Base-by-base conservation (phyloP, 2,888 invertebrate species). In the Caenorhabditis sp. region DNA sequence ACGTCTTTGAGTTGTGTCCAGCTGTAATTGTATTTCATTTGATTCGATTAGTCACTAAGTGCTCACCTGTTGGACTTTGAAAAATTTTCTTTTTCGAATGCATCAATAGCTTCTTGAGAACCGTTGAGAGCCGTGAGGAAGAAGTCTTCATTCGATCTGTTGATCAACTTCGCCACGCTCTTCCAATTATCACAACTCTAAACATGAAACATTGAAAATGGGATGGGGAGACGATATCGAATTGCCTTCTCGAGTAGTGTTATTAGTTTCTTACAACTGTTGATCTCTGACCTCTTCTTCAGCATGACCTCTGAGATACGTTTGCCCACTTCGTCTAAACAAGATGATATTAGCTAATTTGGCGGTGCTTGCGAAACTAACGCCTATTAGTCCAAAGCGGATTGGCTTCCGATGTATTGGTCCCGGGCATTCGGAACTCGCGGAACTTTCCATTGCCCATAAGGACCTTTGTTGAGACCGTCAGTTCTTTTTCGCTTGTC, bases 1-100 rank as follows among this genome's bases (percentile, higher is more conserved):
- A 70, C 26, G 4, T 61, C 27, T 37, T 32, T 24, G 15, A 22
- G 15, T 35, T 61, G 52, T 4, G 70, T 1, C 70, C 70, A 70
- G 9, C 70, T 70, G 24, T 22, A 70, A 70, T 13, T 24, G 3
- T 6, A 20, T 15, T 22, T 4, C 1, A 13, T 35, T n/a, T 17
- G 9, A 1, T 50, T 2, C n/a, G 7, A 26, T n/a, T 8, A 56
- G 27, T n/a, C 1, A 24, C 5, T 0, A 39, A 35, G n/a, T n/a
- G n/a, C n/a, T 15, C 24, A 55, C 55, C 46, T 37, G 22, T 17
- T 24, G 1, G 39, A 24, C 1, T 59, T 35, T 3, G 45, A 22
- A 9, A 70, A 70, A 20, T 70, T 70, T 2, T 45, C 27, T 9
- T 37, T n/a, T 17, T 70, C 70, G 17, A 70, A 70, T 4, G 43